phyloP scores from a whole-genome alignment of 2,888 invertebrate species.

The Ditylenchus weischeri region DNA sequence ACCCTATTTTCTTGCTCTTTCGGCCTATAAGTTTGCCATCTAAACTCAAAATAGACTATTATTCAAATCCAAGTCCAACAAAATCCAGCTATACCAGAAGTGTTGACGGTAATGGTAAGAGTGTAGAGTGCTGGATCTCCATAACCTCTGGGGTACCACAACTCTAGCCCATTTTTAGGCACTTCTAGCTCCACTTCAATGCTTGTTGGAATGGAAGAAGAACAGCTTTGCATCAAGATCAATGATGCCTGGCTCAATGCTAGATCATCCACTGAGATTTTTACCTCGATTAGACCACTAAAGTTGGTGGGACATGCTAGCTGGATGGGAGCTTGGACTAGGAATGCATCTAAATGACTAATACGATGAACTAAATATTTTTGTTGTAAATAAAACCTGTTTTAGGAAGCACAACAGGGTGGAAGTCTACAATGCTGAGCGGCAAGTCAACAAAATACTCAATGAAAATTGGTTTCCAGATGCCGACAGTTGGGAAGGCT shows the following conservation, averaged over 20 bases:
- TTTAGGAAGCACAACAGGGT: neutral
- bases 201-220: neutral
- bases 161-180: slow-evolving; percentile 59
- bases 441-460: slow-evolving; percentile 24
- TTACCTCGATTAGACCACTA: neutral
- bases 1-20: slow-evolving; percentile 68
- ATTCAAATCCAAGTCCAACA: neutral
- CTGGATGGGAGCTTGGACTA: neutral
- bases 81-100: slow-evolving; percentile 6
- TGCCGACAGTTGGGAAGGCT: slow-evolving; percentile 81
- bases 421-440: neutral
- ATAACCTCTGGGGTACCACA: slow-evolving; percentile 95
- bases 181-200: slow-evolving; percentile 20
- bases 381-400: neutral
- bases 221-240: neutral
- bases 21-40: neutral
- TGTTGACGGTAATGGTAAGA: slow-evolving; percentile 12
- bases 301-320: neutral
- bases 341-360: slow-evolving; percentile 15
- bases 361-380: slow-evolving; percentile 20
- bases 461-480: slow-evolving; percentile 70
- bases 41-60: neutral
- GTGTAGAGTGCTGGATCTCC: slow-evolving; percentile 76
- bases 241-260: neutral
- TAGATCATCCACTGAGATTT: neutral